Evolutionary conservation across 2,113 vertebrate species (phyloP), one percentile per base, ranked within the genome.

Genomic region (Callospermophilus lateralis): DNA sequence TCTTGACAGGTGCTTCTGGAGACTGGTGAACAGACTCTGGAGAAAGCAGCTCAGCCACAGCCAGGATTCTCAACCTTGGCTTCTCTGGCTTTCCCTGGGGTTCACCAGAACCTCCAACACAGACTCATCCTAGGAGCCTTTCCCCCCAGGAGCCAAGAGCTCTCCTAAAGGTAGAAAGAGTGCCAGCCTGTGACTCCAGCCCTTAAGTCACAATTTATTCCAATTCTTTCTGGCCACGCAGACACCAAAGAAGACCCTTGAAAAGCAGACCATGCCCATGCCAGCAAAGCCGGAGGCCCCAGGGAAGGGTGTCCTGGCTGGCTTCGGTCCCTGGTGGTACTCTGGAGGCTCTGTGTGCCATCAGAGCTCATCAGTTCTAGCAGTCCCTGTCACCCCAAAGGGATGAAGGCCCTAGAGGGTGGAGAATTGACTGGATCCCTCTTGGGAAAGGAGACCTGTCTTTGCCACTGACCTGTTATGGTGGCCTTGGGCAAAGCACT

Each of bases 51-150:
- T 90, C 77, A 22, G 45, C 42, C 39, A 3, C 1, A 0, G 22
- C 6, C 48, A 20, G 28, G 32, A 4, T n/a, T 53, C 39, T 13
- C 67, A 15, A 28, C 4, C 37, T 80, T 3, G 0, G 19, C 0
- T 26, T 55, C 0, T 51, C 1, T 39, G 42, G 70, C 70, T 97
- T 32, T 84, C 70, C 24, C 0, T 13, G n/a, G 8, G 42, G 3
- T 7, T 73, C n/a, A 2, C 28, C 45, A 51, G 53, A 63, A 16
- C 70, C 34, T 58, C 17, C n/a, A 39, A 58, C 39, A 12, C 26
- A 72, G 9, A 26, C 63, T 58, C 20, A 10, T 2, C 30, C 74
- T 3, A 2, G 68, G 55, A 32, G 10, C 39, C 63, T 61, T 51
- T 61, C 30, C 70, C 83, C 55, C 63, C 15, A 4, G 30, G 81